Base-by-base conservation (phyloP, 2,888 invertebrate species). In the Nysson spinosus region DNA sequence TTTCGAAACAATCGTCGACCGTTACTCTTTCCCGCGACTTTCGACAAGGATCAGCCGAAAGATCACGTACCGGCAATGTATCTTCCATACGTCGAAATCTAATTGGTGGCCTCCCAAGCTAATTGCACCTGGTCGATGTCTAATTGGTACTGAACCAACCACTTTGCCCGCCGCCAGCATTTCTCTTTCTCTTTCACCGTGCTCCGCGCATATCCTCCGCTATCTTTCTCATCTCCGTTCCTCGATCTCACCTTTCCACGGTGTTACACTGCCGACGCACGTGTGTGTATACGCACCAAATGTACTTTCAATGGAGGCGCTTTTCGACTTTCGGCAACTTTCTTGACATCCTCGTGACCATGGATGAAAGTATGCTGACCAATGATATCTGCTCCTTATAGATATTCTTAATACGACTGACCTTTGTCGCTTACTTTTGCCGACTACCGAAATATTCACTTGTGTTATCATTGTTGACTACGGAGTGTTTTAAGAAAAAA, bases 1-100 rank as follows among this genome's bases (percentile, higher is more conserved):
- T 70, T 65, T 75, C 67, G 67, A 72, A 52, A 72, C 60, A 57
- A 75, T 75, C 55, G 14, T 5, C 56, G n/a, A 66, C 74, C 75
- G 75, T 75, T 75, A 66, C 49, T 50, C 65, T 66, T 66, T 69
- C 65, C 43, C 71, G 57, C 37, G 57, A 51, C 44, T 68, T 58
- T 57, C 51, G 30, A 55, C 52, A 16, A 44, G 9, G 40, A 14
- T 7, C 12, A 9, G 32, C 34, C 26, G 42, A 7, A 28, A 30
- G 42, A 42, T 57, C 50, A 51, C 50, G 35, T 32, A 16, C 24
- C 17, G n/a, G 17, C 9, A 6, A 40, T 35, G 16, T 57, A 17
- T 61, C 9, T 30, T 14, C 40, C 9, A 17, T 24, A 42, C 43
- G 42, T 51, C 43, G 30, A 50, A 51, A 58, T 56, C 43, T 68